Evolutionary conservation across 2,797 vertebrate species (phyloP), one percentile per base, ranked within the genome.

Genomic region (Petrocephalus schoutedeni): DNA sequence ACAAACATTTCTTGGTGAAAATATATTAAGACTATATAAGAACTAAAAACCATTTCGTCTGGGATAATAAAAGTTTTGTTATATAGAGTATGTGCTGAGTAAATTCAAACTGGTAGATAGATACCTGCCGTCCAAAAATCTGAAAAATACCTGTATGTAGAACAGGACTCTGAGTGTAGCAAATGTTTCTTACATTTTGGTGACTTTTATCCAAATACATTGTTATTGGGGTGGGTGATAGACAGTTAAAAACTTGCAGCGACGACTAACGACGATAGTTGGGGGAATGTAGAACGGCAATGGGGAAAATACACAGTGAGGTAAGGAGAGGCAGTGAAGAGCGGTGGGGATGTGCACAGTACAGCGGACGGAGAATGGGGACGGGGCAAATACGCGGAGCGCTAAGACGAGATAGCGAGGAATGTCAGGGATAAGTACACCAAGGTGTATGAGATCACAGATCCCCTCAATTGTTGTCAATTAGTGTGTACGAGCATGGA

Each of bases 401-500:
- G 49, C n/a, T 84, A 84, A 54, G 54, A n/a, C 3, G 9, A 84
- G 49, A 10, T 14, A 21, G 74, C 16, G 41, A 80, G 41, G 32
- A 14, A 80, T 49, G 19, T 80, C 7, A 14, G 64, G 64, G 28
- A 36, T 16, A 71, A 71, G 32, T 82, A 45, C 77, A 51, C 1
- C n/a, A 54, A 53, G 45, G 21, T 84, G 45, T n/a, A 84, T 84
- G 80, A 86, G 16, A 58, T 86, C 54, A 86, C 32, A 8, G 32
- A 28, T 59, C 4, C 54, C 56, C 84, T 86, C 14, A 86, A 59
- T 57, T 36, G 80, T 23, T 45, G 64, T 49, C 67, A 28, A 56
- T 88, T 88, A 80, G 36, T 86, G 12, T 49, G 41, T 36, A 53
- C n/a, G 54, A 84, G 21, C 28, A 86, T 80, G 67, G 85, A 88